These are phyloP conservation scores for Diadegma fenestrale DNA, from an alignment of 2,888 invertebrate species.

Conservation along the genomic window DNA sequence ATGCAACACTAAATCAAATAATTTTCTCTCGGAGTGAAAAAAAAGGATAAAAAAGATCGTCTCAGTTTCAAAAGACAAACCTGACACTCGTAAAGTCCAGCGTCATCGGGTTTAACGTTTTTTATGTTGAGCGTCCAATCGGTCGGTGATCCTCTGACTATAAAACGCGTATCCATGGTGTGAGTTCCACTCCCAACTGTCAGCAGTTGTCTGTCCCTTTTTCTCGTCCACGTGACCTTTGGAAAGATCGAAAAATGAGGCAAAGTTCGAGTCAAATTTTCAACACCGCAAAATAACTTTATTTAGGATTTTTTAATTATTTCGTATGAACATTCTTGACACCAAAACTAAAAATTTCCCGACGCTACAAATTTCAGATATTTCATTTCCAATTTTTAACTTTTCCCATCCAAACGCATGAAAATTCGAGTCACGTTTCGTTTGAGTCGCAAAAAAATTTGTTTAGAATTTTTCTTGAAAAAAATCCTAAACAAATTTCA, in stretches of 20 bases:
- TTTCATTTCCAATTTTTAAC: too few species aligned
- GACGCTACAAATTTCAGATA: too few species aligned
- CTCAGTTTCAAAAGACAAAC: conserved; percentile 70
- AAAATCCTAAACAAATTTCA: too few species aligned
- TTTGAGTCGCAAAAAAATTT: too few species aligned
- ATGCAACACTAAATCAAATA: background rate
- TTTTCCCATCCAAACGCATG: too few species aligned
- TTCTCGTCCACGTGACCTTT: conserved; percentile 78
- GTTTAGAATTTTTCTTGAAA: too few species aligned
- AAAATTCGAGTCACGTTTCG: too few species aligned
- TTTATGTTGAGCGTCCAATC: conserved; percentile 84
- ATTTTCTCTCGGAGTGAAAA: background rate
- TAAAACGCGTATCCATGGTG: conserved; percentile 75
- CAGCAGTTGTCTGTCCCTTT: conserved; percentile 75
- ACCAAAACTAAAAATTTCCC: too few species aligned
- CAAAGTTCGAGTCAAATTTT: background rate
- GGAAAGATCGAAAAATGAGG: background rate
- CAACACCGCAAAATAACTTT: too few species aligned
- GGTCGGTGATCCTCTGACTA: conserved; percentile 71
- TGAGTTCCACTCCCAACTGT: conserved; percentile 76
- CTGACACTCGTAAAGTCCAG: conserved; percentile 83
- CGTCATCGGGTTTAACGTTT: conserved; percentile 74
- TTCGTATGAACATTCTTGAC: too few species aligned
- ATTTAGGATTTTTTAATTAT: too few species aligned
- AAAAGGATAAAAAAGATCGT: background rate